Conservation (phyloP, 2,797 vertebrate species). For the Artibeus jamaicensis region DNA sequence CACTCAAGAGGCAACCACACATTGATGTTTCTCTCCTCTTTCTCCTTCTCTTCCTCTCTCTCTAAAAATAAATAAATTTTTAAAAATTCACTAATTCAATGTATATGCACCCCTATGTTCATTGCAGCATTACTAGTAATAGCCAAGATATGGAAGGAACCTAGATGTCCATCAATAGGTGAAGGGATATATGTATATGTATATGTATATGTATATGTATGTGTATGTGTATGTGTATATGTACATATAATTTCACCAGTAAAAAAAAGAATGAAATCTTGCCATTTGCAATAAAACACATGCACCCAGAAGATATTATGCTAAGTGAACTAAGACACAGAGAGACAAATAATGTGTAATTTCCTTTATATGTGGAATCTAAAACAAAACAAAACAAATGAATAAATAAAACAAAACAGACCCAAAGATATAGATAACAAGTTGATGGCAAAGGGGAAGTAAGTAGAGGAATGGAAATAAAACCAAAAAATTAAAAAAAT, state of each 20-base stretch:
- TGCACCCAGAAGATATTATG: background rate
- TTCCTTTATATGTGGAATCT: background rate
- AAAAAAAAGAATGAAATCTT: background rate
- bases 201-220: too few species aligned
- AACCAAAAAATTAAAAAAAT: background rate
- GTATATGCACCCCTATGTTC: background rate
- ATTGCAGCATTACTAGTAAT: background rate
- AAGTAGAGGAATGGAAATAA: background rate
- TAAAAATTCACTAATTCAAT: background rate
- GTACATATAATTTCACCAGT: background rate
- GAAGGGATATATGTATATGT: background rate
- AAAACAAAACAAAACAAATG: background rate
- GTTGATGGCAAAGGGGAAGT: background rate
- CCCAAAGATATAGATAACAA: background rate
- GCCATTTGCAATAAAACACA: background rate
- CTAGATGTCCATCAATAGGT: background rate
- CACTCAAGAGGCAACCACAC: too few species aligned
- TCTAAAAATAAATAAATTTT: too few species aligned
- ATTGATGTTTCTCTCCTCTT: too few species aligned
- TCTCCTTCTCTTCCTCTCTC: too few species aligned
- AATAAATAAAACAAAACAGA: background rate
- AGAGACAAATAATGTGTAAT: background rate
- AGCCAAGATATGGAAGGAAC: background rate
- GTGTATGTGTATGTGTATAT: too few species aligned
- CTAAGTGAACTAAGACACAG: background rate